These are phyloP conservation scores for Panthera uncia DNA, from an alignment of 2,113 vertebrate species.

Conservation along the genomic window DNA sequence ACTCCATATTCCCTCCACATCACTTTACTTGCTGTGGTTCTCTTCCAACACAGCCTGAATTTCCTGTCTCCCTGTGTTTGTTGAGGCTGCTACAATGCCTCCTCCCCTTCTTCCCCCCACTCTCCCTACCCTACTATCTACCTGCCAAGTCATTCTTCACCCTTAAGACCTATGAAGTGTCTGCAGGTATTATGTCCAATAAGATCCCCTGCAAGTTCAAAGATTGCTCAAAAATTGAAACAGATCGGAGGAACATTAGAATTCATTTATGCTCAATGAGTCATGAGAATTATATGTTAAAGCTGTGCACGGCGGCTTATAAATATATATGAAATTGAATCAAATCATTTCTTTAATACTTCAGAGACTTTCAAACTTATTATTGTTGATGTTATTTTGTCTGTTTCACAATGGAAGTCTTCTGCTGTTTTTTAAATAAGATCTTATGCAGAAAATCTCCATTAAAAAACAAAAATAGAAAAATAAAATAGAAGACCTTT, in stretches of 20 bases:
- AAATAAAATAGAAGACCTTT: not conserved
- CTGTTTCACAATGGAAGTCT: not conserved
- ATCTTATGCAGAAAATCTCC: not conserved
- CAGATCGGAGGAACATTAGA: not conserved
- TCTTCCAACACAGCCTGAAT: not conserved
- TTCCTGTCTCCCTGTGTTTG: not conserved
- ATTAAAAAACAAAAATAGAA: not conserved
- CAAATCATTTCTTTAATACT: slow-evolving; percentile 2
- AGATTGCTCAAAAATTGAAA: not conserved
- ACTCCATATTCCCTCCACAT: no score
- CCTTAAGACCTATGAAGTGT: not conserved
- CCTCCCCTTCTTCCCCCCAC: no score
- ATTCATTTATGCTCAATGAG: slow-evolving; percentile 32
- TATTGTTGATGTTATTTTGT: not conserved
- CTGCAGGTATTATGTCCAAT: not conserved
- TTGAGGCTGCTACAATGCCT: not conserved
- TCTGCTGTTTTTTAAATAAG: not conserved
- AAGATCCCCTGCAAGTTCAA: not conserved
- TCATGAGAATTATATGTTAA: slow-evolving; percentile 30
- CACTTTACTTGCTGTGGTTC: not conserved
- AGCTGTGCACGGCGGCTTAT: not conserved
- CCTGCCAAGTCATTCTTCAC: not conserved
- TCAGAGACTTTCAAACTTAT: slow-evolving; percentile 34
- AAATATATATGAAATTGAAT: slow-evolving; percentile 18
- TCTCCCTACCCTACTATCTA: not conserved